These are phyloP conservation scores for Heterodera schachtii DNA, from an alignment of 1,140 invertebrate genomes.

Conservation along the genomic window DNA sequence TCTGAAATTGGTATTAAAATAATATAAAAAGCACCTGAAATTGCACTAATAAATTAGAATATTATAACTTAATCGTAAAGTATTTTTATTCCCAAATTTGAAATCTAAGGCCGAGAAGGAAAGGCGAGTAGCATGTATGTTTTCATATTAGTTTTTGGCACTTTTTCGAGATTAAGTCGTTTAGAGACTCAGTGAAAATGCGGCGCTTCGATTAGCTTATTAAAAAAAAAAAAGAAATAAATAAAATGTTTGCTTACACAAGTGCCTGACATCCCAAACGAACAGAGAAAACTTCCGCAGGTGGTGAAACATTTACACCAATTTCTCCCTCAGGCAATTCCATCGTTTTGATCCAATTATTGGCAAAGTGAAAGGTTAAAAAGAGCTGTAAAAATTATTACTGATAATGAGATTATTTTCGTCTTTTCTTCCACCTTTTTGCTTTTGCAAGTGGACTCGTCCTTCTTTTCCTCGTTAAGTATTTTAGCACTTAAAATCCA, in stretches of 20 bases:
- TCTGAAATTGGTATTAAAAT: too few species aligned
- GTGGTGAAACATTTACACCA: neutral
- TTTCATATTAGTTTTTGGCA: too few species aligned
- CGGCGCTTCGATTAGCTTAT: too few species aligned
- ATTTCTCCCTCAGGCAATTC: neutral
- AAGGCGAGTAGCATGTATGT: too few species aligned
- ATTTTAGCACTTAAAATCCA: constrained; percentile 19
- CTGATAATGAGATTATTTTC: neutral
- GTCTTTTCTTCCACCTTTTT: neutral
- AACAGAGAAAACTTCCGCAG: neutral
- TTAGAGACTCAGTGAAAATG: too few species aligned
- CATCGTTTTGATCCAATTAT: constrained; percentile 14
- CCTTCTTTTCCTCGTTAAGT: neutral
- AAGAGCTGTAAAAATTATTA: neutral
- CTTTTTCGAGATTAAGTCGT: too few species aligned
- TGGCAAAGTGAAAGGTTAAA: constrained; percentile 5
- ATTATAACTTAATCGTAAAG: too few species aligned
- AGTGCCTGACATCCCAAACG: neutral
- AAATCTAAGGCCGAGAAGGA: too few species aligned
- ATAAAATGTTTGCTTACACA: constrained; percentile 14
- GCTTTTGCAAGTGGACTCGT: neutral
- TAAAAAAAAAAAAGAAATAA: too few species aligned
- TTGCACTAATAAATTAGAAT: too few species aligned
- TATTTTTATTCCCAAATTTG: too few species aligned
- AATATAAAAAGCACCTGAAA: too few species aligned